Percentiles rank a stretch among this genome's conserved stretches.
These are phyloP conservation scores for Cheilinus undulatus DNA, from an alignment of 2,113 vertebrate genomes.

Conservation along the genomic window DNA sequence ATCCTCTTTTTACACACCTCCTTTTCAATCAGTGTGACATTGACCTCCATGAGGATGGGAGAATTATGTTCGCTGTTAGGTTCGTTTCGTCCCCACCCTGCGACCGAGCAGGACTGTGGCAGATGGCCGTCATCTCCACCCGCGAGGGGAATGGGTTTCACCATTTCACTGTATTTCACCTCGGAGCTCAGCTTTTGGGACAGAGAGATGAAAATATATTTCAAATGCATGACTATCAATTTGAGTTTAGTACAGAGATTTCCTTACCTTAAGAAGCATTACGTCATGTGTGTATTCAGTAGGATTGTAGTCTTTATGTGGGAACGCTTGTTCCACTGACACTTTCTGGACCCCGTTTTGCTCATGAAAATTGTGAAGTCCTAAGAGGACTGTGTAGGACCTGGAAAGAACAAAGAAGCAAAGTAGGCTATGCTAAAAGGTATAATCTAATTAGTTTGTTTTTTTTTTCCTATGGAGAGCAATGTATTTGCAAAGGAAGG, in stretches of 20 bases:
- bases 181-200: constrained; percentile 65
- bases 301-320: constrained; percentile 3
- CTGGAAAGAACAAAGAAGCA: constrained; percentile 20
- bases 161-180: constrained; percentile 51
- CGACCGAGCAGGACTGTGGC: constrained; percentile 74
- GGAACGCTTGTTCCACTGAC: neutral
- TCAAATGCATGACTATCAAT: neutral
- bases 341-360: accelerated
- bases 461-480: neutral
- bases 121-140: neutral
- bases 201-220: neutral
- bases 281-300: neutral
- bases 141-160: constrained; percentile 59
- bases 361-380: neutral
- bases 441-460: too few species aligned
- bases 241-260: neutral
- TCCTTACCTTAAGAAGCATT: constrained; percentile 74
- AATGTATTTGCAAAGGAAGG: too few species aligned
- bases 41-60: constrained; percentile 64
- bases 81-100: constrained; percentile 82
- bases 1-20: constrained; percentile 42
- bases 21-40: constrained; percentile 69
- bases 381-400: neutral
- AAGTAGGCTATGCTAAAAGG: too few species aligned
- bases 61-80: accelerated